Percentiles rank a stretch among this genome's conserved stretches.
phyloP scores from a whole-genome alignment of 1,140 invertebrate genomes.

The Helicoverpa zea region DNA sequence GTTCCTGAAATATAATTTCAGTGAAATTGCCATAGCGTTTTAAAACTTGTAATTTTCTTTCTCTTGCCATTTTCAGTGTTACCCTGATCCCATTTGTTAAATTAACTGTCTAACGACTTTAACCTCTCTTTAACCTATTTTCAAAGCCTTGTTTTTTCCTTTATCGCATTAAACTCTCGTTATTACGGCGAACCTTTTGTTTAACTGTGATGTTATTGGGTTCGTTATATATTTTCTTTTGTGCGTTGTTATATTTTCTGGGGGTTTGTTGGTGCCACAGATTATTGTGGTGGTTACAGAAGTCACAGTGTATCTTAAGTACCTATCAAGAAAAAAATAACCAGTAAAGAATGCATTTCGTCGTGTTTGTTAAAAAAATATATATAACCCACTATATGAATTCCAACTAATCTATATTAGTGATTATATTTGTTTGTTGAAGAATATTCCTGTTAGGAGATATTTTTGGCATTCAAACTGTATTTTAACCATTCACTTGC shows the following conservation, averaged over 20 bases:
- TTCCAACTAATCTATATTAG: too few relatives aligned
- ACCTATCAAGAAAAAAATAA: too few relatives aligned
- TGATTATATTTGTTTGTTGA: too few relatives aligned
- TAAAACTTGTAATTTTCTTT: conserved; percentile 26
- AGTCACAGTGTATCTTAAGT: neutral
- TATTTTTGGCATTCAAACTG: too few relatives aligned
- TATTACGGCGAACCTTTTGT: conserved; percentile 31
- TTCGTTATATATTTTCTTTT: conserved; percentile 53
- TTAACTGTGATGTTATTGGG: conserved; percentile 8
- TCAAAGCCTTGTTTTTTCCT: conserved; percentile 22
- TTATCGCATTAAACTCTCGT: conserved; percentile 27
- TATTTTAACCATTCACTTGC: too few relatives aligned
- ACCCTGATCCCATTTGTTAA: conserved; percentile 21
- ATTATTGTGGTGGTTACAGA: neutral
- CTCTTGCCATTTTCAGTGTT: neutral
- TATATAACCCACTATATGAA: too few relatives aligned
- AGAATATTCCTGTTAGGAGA: too few relatives aligned
- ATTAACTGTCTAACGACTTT: conserved; percentile 28
- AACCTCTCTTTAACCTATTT: conserved; percentile 28
- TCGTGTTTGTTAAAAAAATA: neutral
- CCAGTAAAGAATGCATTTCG: neutral
- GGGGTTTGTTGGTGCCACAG: conserved; percentile 1
- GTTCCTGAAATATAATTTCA: neutral
- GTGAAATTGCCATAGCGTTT: neutral
- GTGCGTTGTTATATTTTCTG: conserved; percentile 48